Evolutionary conservation across 2,888 invertebrate species (phyloP).

Genomic region (Stratiomys singularior): DNA sequence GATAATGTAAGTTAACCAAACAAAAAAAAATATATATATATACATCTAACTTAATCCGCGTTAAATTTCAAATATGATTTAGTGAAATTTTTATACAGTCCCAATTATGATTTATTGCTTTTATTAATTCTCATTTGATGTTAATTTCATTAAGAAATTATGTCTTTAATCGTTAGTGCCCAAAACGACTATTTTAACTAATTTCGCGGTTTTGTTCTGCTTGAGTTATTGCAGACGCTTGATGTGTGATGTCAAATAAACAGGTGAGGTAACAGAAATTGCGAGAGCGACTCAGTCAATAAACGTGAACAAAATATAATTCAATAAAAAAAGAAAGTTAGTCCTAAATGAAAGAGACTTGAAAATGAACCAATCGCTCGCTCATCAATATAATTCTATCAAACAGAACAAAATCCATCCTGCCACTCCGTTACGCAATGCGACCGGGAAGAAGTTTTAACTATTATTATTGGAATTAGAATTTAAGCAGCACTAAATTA

Average conservation of each 20-base stretch:
- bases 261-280: conserved; percentile 51
- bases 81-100: neutral
- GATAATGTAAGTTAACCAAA: neutral
- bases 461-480: conserved; percentile 24
- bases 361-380: conserved; percentile 3
- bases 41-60: neutral
- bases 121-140: neutral
- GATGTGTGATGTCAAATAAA: conserved; percentile 53
- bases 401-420: conserved; percentile 33
- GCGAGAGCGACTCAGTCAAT: conserved; percentile 36
- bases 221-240: conserved; percentile 66
- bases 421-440: neutral
- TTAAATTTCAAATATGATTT: neutral
- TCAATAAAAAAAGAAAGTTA: neutral
- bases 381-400: neutral
- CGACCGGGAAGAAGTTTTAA: neutral
- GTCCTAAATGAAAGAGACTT: neutral
- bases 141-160: neutral
- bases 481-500: conserved; percentile 22
- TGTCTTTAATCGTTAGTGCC: conserved; percentile 35
- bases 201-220: conserved; percentile 66
- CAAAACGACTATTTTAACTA: conserved; percentile 58
- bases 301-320: neutral
- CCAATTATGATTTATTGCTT: neutral
- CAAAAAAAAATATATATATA: neutral